Conservation (phyloP, 2,888 invertebrate genomes). For the Drosophila kokeensis region DNA sequence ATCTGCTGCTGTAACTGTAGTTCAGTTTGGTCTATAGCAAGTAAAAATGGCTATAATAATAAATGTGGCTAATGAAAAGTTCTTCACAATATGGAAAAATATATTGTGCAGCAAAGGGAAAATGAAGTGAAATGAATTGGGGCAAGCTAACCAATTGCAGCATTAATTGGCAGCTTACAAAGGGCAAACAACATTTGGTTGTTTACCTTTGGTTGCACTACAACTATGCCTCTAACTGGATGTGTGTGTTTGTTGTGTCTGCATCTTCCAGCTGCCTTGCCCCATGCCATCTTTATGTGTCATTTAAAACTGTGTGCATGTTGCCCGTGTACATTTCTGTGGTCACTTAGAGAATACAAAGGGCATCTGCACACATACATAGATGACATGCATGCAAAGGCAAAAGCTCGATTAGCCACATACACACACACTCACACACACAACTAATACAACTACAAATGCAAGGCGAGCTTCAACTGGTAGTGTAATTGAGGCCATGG, state of each 20-base stretch:
- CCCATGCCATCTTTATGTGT: conserved; percentile 23
- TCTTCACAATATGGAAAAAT: background rate
- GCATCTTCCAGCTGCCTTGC: background rate
- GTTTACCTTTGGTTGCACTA: conserved; percentile 26
- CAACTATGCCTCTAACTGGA: conserved; percentile 13
- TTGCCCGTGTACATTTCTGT: conserved; percentile 78
- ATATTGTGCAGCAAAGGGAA: background rate
- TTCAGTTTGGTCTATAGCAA: background rate
- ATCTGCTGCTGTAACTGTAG: background rate
- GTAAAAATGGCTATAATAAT: background rate
- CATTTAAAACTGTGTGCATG: conserved; percentile 71
- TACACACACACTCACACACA: conserved; percentile 48
- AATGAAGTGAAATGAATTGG: background rate
- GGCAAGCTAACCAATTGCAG: conserved; percentile 46
- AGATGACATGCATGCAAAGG: conserved; percentile 34
- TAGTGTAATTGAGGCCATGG: conserved; percentile 81
- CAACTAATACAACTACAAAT: conserved; percentile 20
- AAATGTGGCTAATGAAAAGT: background rate
- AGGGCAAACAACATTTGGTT: conserved; percentile 57
- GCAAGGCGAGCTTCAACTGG: conserved; percentile 65
- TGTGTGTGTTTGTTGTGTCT: conserved; percentile 7
- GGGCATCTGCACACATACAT: conserved; percentile 25
- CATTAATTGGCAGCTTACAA: conserved; percentile 59
- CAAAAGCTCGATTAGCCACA: conserved; percentile 72
- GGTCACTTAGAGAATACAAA: conserved; percentile 74